Evolutionary conservation across 2,888 invertebrate species (phyloP), one percentile per base, ranked within the genome.

Genomic region (Dasypogon diadema): DNA sequence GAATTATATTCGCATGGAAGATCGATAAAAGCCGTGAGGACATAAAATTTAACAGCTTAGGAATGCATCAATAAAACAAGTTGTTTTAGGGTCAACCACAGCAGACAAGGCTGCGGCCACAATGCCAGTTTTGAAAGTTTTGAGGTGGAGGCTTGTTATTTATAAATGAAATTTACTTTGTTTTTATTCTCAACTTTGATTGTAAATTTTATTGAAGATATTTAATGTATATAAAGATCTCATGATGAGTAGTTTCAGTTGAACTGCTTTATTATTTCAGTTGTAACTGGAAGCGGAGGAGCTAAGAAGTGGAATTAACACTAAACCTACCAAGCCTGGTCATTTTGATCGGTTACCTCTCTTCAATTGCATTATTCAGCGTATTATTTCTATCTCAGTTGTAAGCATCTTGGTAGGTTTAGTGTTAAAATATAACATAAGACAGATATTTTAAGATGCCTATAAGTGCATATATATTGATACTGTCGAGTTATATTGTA

Each of bases 1-100:
- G 34, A 60, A 34, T 60, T 60, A 60, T 34, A 37, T 60, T 60
- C 60, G 60, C 60, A 60, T 60, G 60, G 16, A 12, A 34, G 37
- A 60, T 60, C 60, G 60, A 60, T 60, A 37, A 60, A 18, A 60
- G 60, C 60, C 16, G 37, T 12, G 14, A 60, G 30, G 30, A 37
- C 37, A 37, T 30, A 42, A 60, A 37, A 42, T n/a, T 18, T 37
- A 37, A 60, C 60, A 34, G 37, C n/a, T 37, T 18, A 60, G 60
- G 60, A 37, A 60, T 60, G 60, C 60, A 37, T 37, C 30, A 37
- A 60, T 60, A 42, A 37, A 34, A 60, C 34, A 60, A 21, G 60
- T 60, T 34, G 60, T 60, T 42, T 22, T 18, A 37, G 60, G 60
- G 60, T 60, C 60, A 60, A 21, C 60, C 18, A 60, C 37, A 60